Evolutionary conservation across 30 jellyfish, hydroid and myxozoan species (phyloP), one percentile per base, ranked within the genome.

Genomic region (Turritopsis rubra): DNA sequence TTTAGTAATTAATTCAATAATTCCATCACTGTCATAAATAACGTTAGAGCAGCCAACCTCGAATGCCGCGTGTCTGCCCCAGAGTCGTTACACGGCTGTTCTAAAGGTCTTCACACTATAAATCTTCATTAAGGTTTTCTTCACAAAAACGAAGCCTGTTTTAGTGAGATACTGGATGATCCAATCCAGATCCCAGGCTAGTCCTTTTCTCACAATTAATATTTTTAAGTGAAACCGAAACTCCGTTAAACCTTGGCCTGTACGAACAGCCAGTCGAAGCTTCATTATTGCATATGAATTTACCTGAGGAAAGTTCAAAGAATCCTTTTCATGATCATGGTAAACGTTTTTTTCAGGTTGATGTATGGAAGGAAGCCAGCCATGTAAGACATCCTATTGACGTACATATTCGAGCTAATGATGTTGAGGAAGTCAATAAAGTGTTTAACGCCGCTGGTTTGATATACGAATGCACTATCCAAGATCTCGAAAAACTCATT

Each of bases 321-420:
- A n/a, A n/a, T n/a, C n/a, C n/a, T n/a, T n/a, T n/a, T n/a, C n/a
- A n/a, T n/a, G n/a, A 41, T 3, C 13, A 41, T 41, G 9, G 60
- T 41, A 5, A 41, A 41, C 19, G 31, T 68, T 7, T 27, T 19
- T 19, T 68, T 68, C 30, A 68, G 77, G 31, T 68, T 68, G 77
- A 68, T 68, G 77, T 68, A 7, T 68, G 77, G 77, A 68, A 27
- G 19, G 95, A 86, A 83, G 95, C 95, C 8, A 68, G 73, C 65
- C 75, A 17, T 21, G 72, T 85, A 31, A 89, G 89, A 21, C 7
- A 21, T 19, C 85, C 91, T 4, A 96, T 92, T 52, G 98, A 92
- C 84, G 41, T 74, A 9, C 82, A 74, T 29, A 92, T 92, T 88
- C 77, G 77, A 88, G 87, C 80, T 9, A 79, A 90, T 21, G 82